phyloP scores from a whole-genome alignment of 2,797 vertebrate species.

The Luscinia megarhynchos region DNA sequence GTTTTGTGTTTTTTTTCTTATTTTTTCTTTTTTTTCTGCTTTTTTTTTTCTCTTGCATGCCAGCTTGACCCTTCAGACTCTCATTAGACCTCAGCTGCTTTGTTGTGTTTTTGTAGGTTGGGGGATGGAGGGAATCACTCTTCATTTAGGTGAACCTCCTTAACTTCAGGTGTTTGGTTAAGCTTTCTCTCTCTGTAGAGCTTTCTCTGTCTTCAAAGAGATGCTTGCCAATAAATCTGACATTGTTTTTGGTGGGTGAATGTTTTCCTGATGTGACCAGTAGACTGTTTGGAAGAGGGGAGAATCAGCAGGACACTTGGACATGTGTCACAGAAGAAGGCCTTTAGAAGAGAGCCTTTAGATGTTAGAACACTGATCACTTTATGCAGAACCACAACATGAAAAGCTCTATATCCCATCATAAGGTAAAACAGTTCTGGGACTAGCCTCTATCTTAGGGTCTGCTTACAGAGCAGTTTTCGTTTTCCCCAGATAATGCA shows the following conservation, averaged over 20 bases:
- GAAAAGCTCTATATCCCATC: slow-evolving; percentile 48
- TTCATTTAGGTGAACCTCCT: not conserved
- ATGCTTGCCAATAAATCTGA: not conserved
- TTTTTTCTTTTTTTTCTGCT: not conserved
- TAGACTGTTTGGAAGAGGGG: not conserved
- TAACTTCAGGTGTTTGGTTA: not conserved
- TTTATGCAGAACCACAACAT: not conserved
- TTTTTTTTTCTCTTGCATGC: rapidly evolving
- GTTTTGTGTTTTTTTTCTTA: rapidly evolving
- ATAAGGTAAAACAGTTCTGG: not conserved
- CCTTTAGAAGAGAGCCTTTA: not conserved
- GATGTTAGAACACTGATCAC: not conserved
- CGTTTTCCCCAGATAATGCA: not conserved
- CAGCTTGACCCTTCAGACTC: not conserved
- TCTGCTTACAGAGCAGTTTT: not conserved
- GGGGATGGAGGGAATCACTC: not conserved
- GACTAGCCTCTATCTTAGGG: not conserved
- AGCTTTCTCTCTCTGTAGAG: not conserved
- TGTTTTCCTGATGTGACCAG: not conserved
- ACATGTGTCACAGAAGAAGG: not conserved
- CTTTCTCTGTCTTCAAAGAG: not conserved
- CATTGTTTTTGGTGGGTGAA: not conserved
- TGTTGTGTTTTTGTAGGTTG: not conserved
- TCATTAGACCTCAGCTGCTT: not conserved
- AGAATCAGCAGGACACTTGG: not conserved